Percentiles rank a stretch among this genome's conserved stretches.
Evolutionary conservation across 1,140 invertebrate genomes (phyloP).

Genomic region (Acyrthosiphon pisum): DNA sequence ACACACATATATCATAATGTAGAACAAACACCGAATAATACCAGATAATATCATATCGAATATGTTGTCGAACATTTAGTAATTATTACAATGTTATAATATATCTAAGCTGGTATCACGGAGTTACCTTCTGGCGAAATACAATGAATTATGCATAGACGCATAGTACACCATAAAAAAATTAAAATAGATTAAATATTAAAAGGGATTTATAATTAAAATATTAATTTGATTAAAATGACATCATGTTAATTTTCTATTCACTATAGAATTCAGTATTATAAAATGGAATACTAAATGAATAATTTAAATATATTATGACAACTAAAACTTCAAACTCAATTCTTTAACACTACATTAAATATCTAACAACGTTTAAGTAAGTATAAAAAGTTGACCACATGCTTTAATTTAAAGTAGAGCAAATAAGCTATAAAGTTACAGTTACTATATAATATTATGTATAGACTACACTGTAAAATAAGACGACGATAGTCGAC

Average conservation of each 20-base stretch:
- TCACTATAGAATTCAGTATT: background rate
- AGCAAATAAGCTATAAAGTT: background rate
- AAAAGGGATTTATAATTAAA: background rate
- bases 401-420: background rate
- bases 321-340: background rate
- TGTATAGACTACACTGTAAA: background rate
- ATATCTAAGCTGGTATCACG: background rate
- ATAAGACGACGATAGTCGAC: background rate
- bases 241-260: background rate
- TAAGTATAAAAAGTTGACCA: background rate
- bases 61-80: background rate
- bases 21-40: background rate
- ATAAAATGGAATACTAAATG: background rate
- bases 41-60: background rate
- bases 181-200: background rate
- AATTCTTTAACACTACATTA: conserved; percentile 2
- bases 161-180: background rate
- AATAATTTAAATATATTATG: conserved; percentile 11
- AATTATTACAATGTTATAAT: background rate
- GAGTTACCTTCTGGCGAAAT: background rate
- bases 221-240: background rate
- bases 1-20: background rate
- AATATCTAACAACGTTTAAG: background rate
- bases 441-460: background rate
- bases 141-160: background rate